These are phyloP conservation scores for Drosophila emarginata DNA, from an alignment of 2,888 invertebrate genomes.

Conservation along the genomic window DNA sequence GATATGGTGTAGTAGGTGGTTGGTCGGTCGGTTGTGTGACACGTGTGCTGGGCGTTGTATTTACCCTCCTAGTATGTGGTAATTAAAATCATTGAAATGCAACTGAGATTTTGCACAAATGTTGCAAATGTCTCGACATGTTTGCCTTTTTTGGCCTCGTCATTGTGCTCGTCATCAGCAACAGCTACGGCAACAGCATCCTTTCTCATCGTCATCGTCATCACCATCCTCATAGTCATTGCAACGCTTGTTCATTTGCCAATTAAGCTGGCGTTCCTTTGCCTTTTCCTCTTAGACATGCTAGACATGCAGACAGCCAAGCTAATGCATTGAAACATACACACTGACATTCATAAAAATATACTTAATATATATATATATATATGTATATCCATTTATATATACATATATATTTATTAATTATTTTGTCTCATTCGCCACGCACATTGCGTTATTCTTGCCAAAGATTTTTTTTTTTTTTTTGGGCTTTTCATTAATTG, in stretches of 20 bases:
- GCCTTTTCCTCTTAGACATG: slow-evolving; percentile 29
- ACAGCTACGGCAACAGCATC: neutral
- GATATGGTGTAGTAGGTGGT: neutral
- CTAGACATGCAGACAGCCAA: slow-evolving; percentile 22
- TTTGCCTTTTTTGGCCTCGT: slow-evolving; percentile 20
- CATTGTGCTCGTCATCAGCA: slow-evolving; percentile 21
- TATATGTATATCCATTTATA: too few species aligned
- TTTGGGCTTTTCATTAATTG: slow-evolving; percentile 57
- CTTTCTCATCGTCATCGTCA: slow-evolving; percentile 22
- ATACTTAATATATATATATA: neutral
- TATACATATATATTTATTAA: slow-evolving; percentile 29
- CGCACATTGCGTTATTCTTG: slow-evolving; percentile 57
- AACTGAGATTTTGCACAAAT: slow-evolving; percentile 60
- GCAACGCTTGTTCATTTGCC: slow-evolving; percentile 64
- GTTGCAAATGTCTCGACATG: slow-evolving; percentile 24
- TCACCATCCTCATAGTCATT: slow-evolving; percentile 34
- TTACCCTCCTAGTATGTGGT: neutral
- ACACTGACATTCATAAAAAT: neutral
- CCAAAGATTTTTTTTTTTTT: slow-evolving; percentile 28
- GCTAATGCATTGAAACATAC: slow-evolving; percentile 1
- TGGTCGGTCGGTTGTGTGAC: slow-evolving; percentile 17
- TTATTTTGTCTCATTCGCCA: slow-evolving; percentile 43
- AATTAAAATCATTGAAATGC: slow-evolving; percentile 26
- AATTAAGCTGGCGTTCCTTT: slow-evolving; percentile 58
- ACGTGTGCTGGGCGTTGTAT: slow-evolving; percentile 41